Base-by-base conservation (phyloP, 1,140 invertebrate genomes). In the Ephestia elutella region DNA sequence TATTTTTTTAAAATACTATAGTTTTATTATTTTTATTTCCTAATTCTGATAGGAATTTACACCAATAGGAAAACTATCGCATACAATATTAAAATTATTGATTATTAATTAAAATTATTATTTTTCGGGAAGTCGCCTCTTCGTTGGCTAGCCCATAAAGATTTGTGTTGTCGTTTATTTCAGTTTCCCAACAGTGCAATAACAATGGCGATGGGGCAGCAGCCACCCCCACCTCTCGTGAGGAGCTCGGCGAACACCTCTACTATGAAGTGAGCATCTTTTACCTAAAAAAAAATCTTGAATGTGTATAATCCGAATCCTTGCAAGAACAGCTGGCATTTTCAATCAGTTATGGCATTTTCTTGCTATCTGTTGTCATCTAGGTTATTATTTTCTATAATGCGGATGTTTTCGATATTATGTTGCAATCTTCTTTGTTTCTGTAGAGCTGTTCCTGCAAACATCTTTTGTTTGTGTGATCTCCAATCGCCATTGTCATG, bases 151-250 rank as follows among this genome's bases (percentile, higher is more conserved):
- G 2, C 21, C 2, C 21, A 59, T 68, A 61, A 68, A 69, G 63
- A 63, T 65, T 51, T 77, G 62, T 80, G 68, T 78, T 79, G 69
- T 75, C 63, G 65, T 80, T 83, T 70, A 70, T 87, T 86, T 69
- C 86, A 90, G 83, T 90, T 89, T 79, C 80, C 86, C 67, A 90
- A 87, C 80, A 90, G 78, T 80, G 81, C 87, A 66, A 80, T 89
- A 66, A 82, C 83, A 73, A 82, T 90, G 82, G 85, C 87, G 77
- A 89, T 89, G 88, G 75, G 73, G 25, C 88, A 89, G 76, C 71
- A 84, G 71, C 85, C 80, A 61, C 87, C 81, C 59, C 89, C 78
- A 65, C 90, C 78, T 64, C 85, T 88, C 35, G 83, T 86, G 71
- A 71, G 87, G 78, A 83, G 81, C 61, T 70, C 86, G 67, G 74